Conservation (phyloP, 2,113 vertebrate species). For the Progne subis region DNA sequence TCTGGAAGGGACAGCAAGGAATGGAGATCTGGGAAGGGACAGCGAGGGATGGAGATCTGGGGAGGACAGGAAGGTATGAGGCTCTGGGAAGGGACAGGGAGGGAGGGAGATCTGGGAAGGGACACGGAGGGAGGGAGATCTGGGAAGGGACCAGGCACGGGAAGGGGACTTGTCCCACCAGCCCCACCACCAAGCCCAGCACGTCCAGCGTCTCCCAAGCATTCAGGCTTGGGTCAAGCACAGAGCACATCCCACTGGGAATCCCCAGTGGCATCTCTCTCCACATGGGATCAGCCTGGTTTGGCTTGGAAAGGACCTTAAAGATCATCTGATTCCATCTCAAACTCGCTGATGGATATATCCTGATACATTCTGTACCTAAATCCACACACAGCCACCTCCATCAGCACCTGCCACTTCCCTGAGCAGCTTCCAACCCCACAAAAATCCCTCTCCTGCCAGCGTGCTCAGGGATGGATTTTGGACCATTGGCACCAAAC, state of each 20-base stretch:
- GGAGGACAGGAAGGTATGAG: too few relatives aligned
- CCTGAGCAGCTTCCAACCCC: neutral
- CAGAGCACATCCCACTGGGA: neutral
- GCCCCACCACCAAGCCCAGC: neutral
- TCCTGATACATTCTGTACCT: neutral
- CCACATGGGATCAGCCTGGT: neutral
- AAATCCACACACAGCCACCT: neutral
- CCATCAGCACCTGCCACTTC: neutral
- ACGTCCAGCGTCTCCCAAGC: neutral
- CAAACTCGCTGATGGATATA: rapidly evolving
- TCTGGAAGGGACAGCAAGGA: neutral
- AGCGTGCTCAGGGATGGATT: rapidly evolving
- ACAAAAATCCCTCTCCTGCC: neutral
- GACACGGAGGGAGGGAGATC: neutral
- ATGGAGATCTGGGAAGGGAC: neutral
- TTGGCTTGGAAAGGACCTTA: neutral
- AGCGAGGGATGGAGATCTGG: neutral
- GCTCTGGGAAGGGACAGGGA: too few relatives aligned
- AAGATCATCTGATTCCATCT: neutral
- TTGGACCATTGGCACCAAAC: neutral
- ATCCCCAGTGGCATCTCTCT: neutral
- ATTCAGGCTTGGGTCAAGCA: rapidly evolving
- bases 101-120: neutral
- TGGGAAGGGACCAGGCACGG: rapidly evolving
- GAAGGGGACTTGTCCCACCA: neutral